Percentiles rank a stretch among this genome's conserved stretches.
These are phyloP conservation scores for Rhingia campestris DNA, from an alignment of 2,888 invertebrate species.

Conservation along the genomic window DNA sequence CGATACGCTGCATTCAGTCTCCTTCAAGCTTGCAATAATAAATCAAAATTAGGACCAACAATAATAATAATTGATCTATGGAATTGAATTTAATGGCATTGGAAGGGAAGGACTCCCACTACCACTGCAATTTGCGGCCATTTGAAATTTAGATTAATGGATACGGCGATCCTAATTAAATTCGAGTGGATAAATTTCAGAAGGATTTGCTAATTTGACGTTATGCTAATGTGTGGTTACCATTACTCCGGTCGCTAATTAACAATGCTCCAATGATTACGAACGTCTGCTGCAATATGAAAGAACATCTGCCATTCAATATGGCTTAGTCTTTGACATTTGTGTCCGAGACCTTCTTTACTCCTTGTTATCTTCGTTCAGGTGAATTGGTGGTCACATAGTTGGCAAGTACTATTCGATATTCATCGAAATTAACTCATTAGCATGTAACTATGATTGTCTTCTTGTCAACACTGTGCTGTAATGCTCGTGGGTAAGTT, in stretches of 20 bases:
- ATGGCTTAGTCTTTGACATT: too few species aligned
- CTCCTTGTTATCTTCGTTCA: conserved; percentile 6
- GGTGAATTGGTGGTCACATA: conserved; percentile 23
- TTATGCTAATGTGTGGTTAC: conserved; percentile 62
- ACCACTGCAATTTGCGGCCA: conserved; percentile 45
- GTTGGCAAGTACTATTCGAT: conserved; percentile 28
- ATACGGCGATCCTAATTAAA: conserved; percentile 70
- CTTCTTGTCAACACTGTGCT: conserved; percentile 47
- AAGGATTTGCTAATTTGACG: conserved; percentile 70
- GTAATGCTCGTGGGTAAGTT: not conserved
- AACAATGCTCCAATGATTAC: conserved; percentile 29
- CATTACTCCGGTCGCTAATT: conserved; percentile 56
- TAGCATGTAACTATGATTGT: conserved; percentile 59
- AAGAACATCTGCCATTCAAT: not conserved
- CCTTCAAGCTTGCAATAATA: conserved; percentile 57
- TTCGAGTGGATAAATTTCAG: conserved; percentile 69
- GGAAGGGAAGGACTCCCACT: not conserved
- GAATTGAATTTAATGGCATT: conserved; percentile 51
- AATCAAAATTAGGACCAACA: conserved; percentile 69
- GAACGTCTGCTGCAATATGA: conserved; percentile 40
- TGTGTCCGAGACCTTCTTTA: too few species aligned
- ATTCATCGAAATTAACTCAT: conserved; percentile 63
- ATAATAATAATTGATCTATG: conserved; percentile 64
- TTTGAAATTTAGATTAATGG: conserved; percentile 72
- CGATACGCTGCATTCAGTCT: conserved; percentile 41